These are phyloP conservation scores for Myotis lucifugus DNA, from an alignment of 2,113 vertebrate genomes.

Conservation along the genomic window DNA sequence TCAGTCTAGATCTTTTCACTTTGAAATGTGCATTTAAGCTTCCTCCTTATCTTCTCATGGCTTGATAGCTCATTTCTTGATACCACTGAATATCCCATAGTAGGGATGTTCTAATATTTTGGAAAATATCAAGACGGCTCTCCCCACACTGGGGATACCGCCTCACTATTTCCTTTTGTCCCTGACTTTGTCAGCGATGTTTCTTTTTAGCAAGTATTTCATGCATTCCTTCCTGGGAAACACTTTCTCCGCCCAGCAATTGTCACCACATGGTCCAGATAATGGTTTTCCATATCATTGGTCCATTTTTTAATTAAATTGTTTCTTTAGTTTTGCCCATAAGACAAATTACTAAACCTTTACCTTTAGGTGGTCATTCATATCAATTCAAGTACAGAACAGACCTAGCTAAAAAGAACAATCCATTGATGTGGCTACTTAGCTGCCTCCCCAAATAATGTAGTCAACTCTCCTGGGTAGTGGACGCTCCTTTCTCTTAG, in stretches of 20 bases:
- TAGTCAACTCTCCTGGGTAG: too few relatives aligned
- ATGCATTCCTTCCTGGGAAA: background rate
- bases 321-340: background rate
- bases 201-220: slow-evolving; percentile 33
- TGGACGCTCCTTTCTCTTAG: background rate
- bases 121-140: background rate
- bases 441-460: background rate
- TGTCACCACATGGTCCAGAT: background rate
- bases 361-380: background rate
- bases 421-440: background rate
- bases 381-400: background rate
- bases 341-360: background rate
- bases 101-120: background rate
- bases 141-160: background rate
- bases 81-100: background rate
- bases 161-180: background rate
- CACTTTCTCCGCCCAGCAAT: background rate
- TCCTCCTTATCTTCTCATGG: background rate
- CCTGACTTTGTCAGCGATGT: background rate
- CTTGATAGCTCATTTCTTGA: background rate
- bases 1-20: background rate
- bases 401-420: background rate
- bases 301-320: background rate
- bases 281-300: background rate
- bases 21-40: background rate